Evolutionary conservation across 2,888 invertebrate species (phyloP).

Genomic region (Amblyjoppa proteus): DNA sequence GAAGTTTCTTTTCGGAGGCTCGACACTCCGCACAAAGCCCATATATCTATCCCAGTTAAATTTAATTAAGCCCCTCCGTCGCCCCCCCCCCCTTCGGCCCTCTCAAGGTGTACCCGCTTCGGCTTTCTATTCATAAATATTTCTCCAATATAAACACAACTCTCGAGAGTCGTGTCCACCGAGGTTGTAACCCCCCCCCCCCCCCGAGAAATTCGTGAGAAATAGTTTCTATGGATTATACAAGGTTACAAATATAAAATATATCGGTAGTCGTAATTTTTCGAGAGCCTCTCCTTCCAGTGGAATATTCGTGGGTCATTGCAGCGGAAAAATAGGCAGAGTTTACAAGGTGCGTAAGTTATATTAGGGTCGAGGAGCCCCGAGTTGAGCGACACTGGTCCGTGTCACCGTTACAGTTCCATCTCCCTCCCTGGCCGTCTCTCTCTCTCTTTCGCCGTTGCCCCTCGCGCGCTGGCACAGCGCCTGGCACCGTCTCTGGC

Average conservation of each 20-base stretch:
- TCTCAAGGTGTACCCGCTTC: background rate
- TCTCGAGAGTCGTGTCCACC: background rate
- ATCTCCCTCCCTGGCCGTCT: constrained; percentile 66
- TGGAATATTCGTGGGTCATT: too few species aligned
- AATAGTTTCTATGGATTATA: too few species aligned
- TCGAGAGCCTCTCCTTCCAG: too few species aligned
- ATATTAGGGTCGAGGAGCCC: constrained; percentile 64
- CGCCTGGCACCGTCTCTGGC: constrained; percentile 64
- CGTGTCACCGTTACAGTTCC: constrained; percentile 81
- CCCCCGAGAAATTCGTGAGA: too few species aligned
- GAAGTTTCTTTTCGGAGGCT: background rate
- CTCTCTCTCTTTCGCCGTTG: constrained; percentile 43
- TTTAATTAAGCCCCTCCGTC: background rate
- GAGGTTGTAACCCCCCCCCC: too few species aligned
- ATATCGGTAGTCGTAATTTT: too few species aligned
- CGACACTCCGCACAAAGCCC: background rate
- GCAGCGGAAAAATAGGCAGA: background rate
- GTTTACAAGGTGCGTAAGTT: constrained; percentile 6
- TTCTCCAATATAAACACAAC: background rate
- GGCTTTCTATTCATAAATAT: background rate
- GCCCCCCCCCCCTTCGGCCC: too few species aligned
- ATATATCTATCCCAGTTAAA: constrained; percentile 11
- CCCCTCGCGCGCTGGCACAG: constrained; percentile 65
- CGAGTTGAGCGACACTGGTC: constrained; percentile 78
- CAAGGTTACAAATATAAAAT: too few species aligned